phyloP scores from a whole-genome alignment of 2,113 vertebrate genomes.

The Oreochromis spilurus region DNA sequence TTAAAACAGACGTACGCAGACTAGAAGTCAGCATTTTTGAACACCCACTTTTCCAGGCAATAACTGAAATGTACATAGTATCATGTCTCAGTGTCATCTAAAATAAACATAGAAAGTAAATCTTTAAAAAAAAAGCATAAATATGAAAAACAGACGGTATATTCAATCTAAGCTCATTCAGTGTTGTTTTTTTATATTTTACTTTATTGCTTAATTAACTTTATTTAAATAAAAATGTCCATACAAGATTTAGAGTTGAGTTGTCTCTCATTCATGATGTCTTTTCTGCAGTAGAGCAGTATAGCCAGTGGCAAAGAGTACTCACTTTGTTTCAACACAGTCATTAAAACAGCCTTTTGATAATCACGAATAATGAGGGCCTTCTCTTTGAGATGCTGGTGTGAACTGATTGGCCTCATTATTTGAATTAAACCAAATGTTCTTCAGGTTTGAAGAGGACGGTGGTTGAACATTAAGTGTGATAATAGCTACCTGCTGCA shows the following conservation, averaged over 20 bases:
- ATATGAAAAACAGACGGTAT: not conserved
- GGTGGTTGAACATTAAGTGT: conserved; percentile 13
- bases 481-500: conserved; percentile 30
- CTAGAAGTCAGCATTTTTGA: not conserved
- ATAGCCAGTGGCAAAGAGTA: not conserved
- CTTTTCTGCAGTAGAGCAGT: not conserved
- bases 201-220: not conserved
- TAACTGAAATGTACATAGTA: not conserved
- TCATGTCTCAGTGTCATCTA: not conserved
- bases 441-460: conserved; percentile 23
- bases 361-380: conserved; percentile 9
- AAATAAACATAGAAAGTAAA: not conserved
- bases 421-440: conserved; percentile 45
- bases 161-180: not conserved
- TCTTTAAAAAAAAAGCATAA: not conserved
- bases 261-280: not conserved
- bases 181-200: not conserved
- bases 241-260: not conserved
- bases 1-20: not conserved
- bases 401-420: conserved; percentile 40
- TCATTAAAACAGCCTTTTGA: conserved; percentile 39
- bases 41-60: not conserved
- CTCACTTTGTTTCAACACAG: not conserved
- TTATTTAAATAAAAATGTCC: not conserved
- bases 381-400: conserved; percentile 19